Conservation (phyloP, 2,888 invertebrate species). For the Volucella inflata region DNA sequence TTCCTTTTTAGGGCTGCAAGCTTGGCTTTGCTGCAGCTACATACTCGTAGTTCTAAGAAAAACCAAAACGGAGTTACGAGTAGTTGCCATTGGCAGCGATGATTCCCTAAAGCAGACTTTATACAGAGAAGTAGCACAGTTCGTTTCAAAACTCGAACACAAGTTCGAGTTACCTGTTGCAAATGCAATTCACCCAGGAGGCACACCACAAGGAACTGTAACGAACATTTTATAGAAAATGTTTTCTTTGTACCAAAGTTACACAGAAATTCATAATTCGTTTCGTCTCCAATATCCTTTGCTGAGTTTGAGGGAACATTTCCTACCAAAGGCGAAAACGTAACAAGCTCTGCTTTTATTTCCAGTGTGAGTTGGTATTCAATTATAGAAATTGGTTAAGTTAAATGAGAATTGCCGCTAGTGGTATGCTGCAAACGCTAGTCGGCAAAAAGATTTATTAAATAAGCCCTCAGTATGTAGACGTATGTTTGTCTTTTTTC, state of each 20-base stretch:
- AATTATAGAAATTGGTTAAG: no score
- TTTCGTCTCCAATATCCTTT: neutral
- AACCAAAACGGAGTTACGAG: constrained; percentile 7
- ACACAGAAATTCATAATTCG: neutral
- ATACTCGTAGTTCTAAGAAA: neutral
- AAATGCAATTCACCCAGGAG: constrained; percentile 9
- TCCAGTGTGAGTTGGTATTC: no score
- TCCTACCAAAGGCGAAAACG: neutral
- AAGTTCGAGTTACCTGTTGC: constrained; percentile 27
- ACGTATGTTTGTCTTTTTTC: no score
- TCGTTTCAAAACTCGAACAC: constrained; percentile 7
- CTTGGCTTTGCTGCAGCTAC: neutral
- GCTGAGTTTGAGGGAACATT: neutral
- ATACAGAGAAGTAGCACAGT: neutral
- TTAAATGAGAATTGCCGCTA: no score
- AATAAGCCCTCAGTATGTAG: no score
- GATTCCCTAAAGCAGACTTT: neutral
- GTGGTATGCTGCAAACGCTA: no score
- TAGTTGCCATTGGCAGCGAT: neutral
- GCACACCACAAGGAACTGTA: neutral
- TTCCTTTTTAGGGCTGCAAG: neutral
- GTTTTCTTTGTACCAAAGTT: constrained; percentile 7
- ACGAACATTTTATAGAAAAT: neutral
- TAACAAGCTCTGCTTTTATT: no score
- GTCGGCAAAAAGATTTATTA: no score